Evolutionary conservation across 2,888 invertebrate species (phyloP), one percentile per base, ranked within the genome.

Genomic region (Trachelus tabidus): DNA sequence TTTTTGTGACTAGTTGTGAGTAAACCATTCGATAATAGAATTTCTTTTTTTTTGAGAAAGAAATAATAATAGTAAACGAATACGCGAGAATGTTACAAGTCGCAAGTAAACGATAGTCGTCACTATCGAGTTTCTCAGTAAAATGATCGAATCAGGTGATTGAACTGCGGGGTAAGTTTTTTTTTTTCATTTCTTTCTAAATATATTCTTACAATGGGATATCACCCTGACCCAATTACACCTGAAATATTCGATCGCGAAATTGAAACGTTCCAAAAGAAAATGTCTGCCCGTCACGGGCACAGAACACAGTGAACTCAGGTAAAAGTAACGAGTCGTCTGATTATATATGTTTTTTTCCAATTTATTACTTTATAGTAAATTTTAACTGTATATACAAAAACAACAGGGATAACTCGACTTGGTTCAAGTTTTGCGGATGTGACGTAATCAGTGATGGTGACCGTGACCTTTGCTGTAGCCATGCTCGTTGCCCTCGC

Each of bases 401-500:
- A 56, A 56, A 56, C 23, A 56, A 56, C 56, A 56, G 56, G 23
- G 9, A 23, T 56, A 56, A 56, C 56, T 56, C 9, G 56, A 56
- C 0, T 56, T 23, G 9, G 23, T 23, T 23, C 23, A 9, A 23
- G 9, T 56, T 6, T 56, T 9, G 9, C 56, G 56, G 56, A 56
- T 56, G 56, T 56, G 56, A 56, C 23, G 56, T 56, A 56, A 56
- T 56, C 56, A 56, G 56, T 56, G 56, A 56, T 56, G 56, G 56
- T 56, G 56, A 56, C 56, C 56, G 56, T 56, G 56, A 56, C 85
- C 86, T 12, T 92, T 92, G 11, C 86, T 91, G 83, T 92, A 94
- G 0, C 88, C 93, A 81, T 93, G 93, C 73, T 92, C 92, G 79
- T 93, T 93, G 37, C 91, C 93, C 15, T 92, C 90, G 35, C 91